Conservation (phyloP, 2,888 invertebrate genomes). For the Chamaedrilus cognettii region DNA sequence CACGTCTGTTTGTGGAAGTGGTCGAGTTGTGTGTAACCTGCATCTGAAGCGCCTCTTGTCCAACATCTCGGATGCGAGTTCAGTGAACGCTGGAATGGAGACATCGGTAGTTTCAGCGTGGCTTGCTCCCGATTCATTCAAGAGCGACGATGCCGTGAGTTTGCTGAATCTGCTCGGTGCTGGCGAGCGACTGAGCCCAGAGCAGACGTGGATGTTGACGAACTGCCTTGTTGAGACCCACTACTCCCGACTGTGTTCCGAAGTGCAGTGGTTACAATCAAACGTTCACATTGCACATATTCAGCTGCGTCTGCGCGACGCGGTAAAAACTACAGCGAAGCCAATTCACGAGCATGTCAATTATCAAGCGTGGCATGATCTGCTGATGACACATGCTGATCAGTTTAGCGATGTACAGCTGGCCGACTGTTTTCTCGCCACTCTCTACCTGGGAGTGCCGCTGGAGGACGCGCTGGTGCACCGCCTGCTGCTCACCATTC, state of each 20-base stretch:
- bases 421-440: not conserved
- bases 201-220: slow-evolving; percentile 1
- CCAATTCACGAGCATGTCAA: slow-evolving; percentile 19
- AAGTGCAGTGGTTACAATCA: slow-evolving; percentile 14
- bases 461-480: slow-evolving; percentile 13
- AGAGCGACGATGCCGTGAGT: too few species aligned
- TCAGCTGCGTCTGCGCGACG: slow-evolving; percentile 20
- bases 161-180: too few species aligned
- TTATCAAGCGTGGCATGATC: slow-evolving; percentile 8
- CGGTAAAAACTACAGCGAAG: slow-evolving; percentile 7
- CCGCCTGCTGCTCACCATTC: slow-evolving; percentile 3
- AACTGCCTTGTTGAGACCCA: slow-evolving; percentile 6
- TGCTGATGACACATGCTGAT: not conserved
- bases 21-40: too few species aligned
- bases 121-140: too few species aligned
- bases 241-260: slow-evolving; percentile 1
- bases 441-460: slow-evolving; percentile 16
- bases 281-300: slow-evolving; percentile 29
- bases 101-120: too few species aligned
- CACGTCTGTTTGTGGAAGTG: too few species aligned
- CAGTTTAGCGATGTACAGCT: slow-evolving; percentile 10
- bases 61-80: too few species aligned
- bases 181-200: not conserved
- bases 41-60: too few species aligned
- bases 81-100: too few species aligned